phyloP scores from a whole-genome alignment of 2,888 invertebrate genomes.

The Clusia tigrina region DNA sequence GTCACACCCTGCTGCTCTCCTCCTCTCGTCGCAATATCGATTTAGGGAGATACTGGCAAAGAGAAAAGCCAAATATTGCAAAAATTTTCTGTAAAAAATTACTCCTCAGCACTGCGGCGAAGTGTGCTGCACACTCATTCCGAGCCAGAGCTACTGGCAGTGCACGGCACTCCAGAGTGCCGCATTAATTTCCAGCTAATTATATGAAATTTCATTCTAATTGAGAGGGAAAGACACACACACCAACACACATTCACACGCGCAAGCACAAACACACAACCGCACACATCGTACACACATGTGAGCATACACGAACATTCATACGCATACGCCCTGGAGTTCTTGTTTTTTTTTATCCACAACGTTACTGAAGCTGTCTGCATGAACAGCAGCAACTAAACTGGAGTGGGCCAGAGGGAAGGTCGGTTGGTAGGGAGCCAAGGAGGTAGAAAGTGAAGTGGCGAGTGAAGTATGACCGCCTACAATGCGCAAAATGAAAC shows the following conservation, averaged over 20 bases:
- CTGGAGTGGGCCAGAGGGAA: too few relatives aligned
- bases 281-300: slow-evolving; percentile 12
- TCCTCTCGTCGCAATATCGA: too few relatives aligned
- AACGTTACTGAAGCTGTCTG: too few relatives aligned
- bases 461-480: too few relatives aligned
- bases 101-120: slow-evolving; percentile 9
- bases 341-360: too few relatives aligned
- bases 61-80: slow-evolving; percentile 35
- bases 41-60: too few relatives aligned
- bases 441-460: too few relatives aligned
- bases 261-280: not conserved
- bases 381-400: too few relatives aligned
- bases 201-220: slow-evolving; percentile 33
- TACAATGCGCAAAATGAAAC: too few relatives aligned
- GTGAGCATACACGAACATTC: slow-evolving; percentile 11
- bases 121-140: slow-evolving; percentile 30
- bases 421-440: too few relatives aligned
- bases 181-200: slow-evolving; percentile 35
- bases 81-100: slow-evolving; percentile 44
- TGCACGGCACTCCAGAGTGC: slow-evolving; percentile 3
- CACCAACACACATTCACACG: slow-evolving; percentile 3
- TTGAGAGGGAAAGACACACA: slow-evolving; percentile 26
- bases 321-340: slow-evolving; percentile 17
- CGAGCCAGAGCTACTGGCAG: not conserved
- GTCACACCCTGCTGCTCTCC: too few relatives aligned